Conservation (phyloP, 2,797 vertebrate genomes). For the Petrocephalus schoutedeni region DNA sequence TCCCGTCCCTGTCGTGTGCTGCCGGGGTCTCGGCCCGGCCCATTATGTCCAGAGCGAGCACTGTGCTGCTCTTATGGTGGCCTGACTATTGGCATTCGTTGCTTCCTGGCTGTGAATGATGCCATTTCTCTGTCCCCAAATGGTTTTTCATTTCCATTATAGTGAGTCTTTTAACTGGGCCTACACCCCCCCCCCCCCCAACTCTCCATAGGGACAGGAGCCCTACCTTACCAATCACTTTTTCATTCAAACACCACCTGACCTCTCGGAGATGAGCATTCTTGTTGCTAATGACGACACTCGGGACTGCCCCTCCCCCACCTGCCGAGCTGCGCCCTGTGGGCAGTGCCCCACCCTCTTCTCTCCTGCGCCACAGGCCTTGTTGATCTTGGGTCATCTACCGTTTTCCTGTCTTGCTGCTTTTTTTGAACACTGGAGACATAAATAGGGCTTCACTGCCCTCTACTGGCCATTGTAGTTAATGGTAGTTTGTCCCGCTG, state of each 20-base stretch:
- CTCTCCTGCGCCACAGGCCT: neutral
- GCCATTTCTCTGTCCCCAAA: neutral
- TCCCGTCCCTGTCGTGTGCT: neutral
- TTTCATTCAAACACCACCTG: neutral
- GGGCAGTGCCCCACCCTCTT: neutral
- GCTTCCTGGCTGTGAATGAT: neutral
- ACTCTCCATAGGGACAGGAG: neutral
- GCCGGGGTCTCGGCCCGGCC: too few species aligned
- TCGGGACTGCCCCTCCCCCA: neutral
- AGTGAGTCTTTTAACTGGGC: neutral
- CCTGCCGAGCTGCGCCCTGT: neutral
- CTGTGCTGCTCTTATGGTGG: neutral
- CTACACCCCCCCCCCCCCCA: neutral
- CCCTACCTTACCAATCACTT: neutral
- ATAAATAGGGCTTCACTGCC: neutral
- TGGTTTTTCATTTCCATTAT: neutral
- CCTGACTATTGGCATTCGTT: neutral
- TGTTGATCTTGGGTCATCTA: slow-evolving; percentile 3
- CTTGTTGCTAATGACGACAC: neutral
- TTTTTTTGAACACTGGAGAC: neutral
- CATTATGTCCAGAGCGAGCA: neutral
- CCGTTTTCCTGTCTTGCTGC: neutral
- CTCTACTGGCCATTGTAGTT: neutral
- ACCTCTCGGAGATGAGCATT: neutral
- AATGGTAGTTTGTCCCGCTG: neutral